Base-by-base conservation (phyloP, 2,888 invertebrate genomes). In the Tigriopus californicus region DNA sequence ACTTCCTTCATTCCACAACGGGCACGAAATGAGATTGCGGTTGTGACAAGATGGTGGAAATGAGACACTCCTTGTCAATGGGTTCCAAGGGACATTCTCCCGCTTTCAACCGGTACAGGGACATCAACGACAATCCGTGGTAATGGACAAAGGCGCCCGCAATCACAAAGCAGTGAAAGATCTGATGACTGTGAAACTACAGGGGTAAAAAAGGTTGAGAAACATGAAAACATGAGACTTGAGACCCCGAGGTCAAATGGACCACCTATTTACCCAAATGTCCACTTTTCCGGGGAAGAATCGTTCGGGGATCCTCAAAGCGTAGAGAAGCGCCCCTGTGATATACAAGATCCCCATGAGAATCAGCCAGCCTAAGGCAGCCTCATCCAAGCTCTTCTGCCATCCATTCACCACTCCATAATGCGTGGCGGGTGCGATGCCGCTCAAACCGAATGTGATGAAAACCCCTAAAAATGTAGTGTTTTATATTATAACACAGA, bases 151-250 rank as follows among this genome's bases (percentile, higher is more conserved):
- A 90, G 1, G 98, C 98, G 20, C 95, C 98, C 13, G 89, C 85
- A 68, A 98, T 83, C 62, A 98, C 98, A 68, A 97, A 80, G 46
- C 97, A 84, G 70, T 98, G 98, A 78, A 99, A 99, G 68, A 98
- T 86, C 76, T 98, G 98, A 74, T 99, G 98, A 59, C 97, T 97
- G 75, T 99, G 98, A 74, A 94, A 91, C 92, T 85, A n/a, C n/a
- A n/a, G n/a, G n/a, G n/a, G 70, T 62, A 75, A 65, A 25, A 24
- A 56, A 24, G n/a, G 24, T n/a, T n/a, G n/a, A n/a, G n/a, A n/a
- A n/a, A n/a, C n/a, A n/a, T n/a, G n/a, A n/a, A n/a, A n/a, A n/a
- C n/a, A n/a, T n/a, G n/a, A n/a, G n/a, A n/a, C n/a, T n/a, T n/a
- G n/a, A n/a, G n/a, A n/a, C n/a, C n/a, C n/a, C n/a, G n/a, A n/a